These are phyloP conservation scores for Malthinus flaveolus DNA, from an alignment of 2,888 invertebrate species.

Conservation along the genomic window DNA sequence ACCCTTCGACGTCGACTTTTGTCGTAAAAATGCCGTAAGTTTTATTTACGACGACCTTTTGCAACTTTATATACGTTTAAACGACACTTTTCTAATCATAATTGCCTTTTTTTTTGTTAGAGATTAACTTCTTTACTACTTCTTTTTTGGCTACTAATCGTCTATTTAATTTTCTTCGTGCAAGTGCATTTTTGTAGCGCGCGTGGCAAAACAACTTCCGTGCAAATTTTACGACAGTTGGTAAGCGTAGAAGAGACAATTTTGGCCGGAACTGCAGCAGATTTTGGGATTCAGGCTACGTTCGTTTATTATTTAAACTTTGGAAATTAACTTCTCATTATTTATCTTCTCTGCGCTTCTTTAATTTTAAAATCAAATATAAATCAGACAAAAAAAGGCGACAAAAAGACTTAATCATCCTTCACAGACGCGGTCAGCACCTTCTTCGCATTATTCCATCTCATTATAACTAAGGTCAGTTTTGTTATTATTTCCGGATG, in stretches of 20 bases:
- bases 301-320: not conserved
- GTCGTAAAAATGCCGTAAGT: constrained; percentile 27
- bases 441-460: too few species aligned
- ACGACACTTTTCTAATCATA: constrained; percentile 18
- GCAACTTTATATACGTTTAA: constrained; percentile 20
- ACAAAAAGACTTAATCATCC: too few species aligned
- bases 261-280: constrained; percentile 49
- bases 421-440: too few species aligned
- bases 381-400: too few species aligned
- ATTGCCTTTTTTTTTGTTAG: constrained; percentile 9
- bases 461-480: too few species aligned
- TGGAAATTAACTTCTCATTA: too few species aligned
- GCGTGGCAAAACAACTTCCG: constrained; percentile 51
- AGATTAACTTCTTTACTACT: not conserved
- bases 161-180: constrained; percentile 23
- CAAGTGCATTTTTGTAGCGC: constrained; percentile 33
- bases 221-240: constrained; percentile 51
- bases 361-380: not conserved
- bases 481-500: not conserved
- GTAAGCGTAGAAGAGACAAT: constrained; percentile 37
- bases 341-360: too few species aligned
- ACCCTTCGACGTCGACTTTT: constrained; percentile 14
- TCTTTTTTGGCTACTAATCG: constrained; percentile 12
- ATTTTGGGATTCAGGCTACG: constrained; percentile 36
- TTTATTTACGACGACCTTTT: constrained; percentile 26